These are phyloP conservation scores for Pseudobourletiella spinata DNA, from an alignment of 1,140 invertebrate species.

Conservation along the genomic window DNA sequence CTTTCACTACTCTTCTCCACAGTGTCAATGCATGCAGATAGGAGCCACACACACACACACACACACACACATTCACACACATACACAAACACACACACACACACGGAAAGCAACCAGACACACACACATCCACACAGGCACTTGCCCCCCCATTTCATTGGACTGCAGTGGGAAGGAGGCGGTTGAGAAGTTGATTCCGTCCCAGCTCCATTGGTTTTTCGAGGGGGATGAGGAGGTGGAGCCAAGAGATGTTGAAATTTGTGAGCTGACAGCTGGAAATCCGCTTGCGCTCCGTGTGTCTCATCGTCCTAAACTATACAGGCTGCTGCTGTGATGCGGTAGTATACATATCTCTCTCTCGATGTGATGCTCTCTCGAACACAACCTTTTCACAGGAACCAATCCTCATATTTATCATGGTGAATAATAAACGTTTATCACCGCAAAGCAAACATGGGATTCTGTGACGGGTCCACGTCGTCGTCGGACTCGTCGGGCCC, in stretches of 20 bases:
- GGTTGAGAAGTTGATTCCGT: neutral
- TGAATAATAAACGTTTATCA: slow-evolving; percentile 10
- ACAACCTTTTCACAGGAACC: neutral
- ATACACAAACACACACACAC: too few relatives aligned
- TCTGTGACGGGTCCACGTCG: neutral
- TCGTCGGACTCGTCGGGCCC: neutral
- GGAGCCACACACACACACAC: too few relatives aligned
- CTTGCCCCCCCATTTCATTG: too few relatives aligned
- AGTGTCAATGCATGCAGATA: too few relatives aligned
- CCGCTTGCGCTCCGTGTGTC: neutral
- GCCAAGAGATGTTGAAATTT: neutral
- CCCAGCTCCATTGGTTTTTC: neutral
- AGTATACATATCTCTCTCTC: neutral
- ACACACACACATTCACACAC: too few relatives aligned
- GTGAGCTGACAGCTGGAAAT: neutral
- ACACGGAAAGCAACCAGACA: too few relatives aligned
- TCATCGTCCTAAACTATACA: neutral
- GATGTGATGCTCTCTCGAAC: too few relatives aligned
- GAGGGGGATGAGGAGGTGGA: neutral
- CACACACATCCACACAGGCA: too few relatives aligned
- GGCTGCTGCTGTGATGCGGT: neutral
- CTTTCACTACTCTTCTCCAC: too few relatives aligned
- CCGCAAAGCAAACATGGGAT: slow-evolving; percentile 11
- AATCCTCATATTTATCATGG: slow-evolving; percentile 7
- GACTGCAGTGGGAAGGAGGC: neutral